phyloP scores from a whole-genome alignment of 2,797 vertebrate genomes.

The Hirundo rustica region DNA sequence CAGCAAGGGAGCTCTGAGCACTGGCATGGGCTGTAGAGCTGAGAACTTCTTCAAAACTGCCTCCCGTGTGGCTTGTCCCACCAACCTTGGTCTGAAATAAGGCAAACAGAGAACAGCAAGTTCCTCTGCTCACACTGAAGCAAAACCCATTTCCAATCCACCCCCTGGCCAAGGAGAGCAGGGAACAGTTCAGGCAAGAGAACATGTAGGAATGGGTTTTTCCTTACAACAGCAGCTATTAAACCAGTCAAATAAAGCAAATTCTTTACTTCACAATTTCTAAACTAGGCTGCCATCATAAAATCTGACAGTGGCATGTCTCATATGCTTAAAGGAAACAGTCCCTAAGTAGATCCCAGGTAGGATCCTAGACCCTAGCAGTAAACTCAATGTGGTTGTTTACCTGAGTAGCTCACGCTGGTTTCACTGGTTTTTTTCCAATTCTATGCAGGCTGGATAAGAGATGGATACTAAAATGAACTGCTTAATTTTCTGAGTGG shows the following conservation, averaged over 20 bases:
- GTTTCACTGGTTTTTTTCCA: background rate
- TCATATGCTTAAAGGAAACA: background rate
- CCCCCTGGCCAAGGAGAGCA: background rate
- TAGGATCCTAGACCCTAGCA: background rate
- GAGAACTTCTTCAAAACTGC: conserved; percentile 96
- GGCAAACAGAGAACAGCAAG: background rate
- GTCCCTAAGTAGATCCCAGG: background rate
- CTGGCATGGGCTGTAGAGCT: conserved; percentile 92
- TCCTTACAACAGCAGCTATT: background rate
- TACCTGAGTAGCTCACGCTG: background rate
- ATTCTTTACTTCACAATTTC: background rate
- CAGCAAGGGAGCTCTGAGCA: conserved; percentile 82
- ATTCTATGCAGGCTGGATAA: background rate
- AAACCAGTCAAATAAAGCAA: background rate
- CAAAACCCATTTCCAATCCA: background rate
- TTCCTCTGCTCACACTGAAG: background rate
- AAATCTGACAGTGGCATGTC: background rate
- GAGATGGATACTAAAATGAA: background rate
- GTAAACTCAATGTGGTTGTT: background rate
- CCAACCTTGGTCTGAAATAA: conserved; percentile 90
- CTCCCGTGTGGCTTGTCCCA: conserved; percentile 72
- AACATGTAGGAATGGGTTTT: fast-evolving
- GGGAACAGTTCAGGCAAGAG: background rate
- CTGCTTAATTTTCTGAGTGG: background rate
- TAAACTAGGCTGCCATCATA: background rate